phyloP scores from a whole-genome alignment of 2,113 vertebrate genomes.

The Cyanoderma ruficeps region DNA sequence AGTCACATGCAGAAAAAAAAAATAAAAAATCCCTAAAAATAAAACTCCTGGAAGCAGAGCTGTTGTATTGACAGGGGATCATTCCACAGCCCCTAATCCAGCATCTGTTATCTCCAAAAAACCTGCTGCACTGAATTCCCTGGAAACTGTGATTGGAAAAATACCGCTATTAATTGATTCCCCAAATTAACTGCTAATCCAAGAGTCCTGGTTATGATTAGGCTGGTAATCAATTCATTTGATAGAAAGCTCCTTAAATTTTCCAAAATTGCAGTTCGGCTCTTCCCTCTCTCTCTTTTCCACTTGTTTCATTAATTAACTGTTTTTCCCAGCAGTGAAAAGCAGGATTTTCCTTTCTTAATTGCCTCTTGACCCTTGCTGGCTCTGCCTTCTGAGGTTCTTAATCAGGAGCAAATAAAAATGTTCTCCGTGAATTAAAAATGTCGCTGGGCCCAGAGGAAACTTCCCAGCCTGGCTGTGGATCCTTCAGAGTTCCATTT shows the following conservation, averaged over 20 bases:
- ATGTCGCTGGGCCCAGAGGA: conserved; percentile 36
- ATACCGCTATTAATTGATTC: conserved; percentile 68
- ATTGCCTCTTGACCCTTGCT: conserved; percentile 62
- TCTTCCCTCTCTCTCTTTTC: conserved; percentile 35
- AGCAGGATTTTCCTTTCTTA: conserved; percentile 60
- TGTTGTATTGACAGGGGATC: neutral
- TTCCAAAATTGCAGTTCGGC: conserved; percentile 53
- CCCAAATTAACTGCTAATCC: conserved; percentile 68
- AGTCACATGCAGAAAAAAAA: neutral
- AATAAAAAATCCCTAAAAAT: neutral
- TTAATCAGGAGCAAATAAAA: conserved; percentile 66
- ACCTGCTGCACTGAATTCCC: conserved; percentile 15
- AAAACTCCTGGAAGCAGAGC: neutral
- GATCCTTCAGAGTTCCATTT: neutral
- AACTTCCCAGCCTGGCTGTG: neutral
- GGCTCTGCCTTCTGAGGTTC: conserved; percentile 51
- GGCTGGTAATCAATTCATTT: conserved; percentile 70
- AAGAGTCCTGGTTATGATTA: conserved; percentile 63
- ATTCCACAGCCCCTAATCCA: neutral
- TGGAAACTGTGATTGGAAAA: conserved; percentile 28
- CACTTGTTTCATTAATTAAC: conserved; percentile 65
- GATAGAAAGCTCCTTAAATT: conserved; percentile 64
- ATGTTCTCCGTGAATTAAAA: conserved; percentile 52
- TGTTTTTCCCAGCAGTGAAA: conserved; percentile 51
- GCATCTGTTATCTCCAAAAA: conserved; percentile 46